Conservation (phyloP, 2,113 vertebrate genomes). For the Cheilinus undulatus region DNA sequence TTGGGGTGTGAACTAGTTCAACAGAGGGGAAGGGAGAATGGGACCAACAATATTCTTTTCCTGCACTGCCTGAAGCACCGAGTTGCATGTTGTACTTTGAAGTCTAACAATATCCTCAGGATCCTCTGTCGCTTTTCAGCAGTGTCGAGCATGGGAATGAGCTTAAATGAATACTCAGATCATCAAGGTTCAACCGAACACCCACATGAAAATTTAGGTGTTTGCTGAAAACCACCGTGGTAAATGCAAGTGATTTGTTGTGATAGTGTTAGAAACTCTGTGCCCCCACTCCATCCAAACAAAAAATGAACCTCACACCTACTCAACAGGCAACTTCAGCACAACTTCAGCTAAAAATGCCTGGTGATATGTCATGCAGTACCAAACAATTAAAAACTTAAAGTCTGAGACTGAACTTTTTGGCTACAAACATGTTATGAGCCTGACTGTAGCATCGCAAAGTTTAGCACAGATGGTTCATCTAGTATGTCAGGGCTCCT, state of each 20-base stretch:
- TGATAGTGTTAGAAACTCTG: not conserved
- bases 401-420: not conserved
- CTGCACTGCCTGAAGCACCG: not conserved
- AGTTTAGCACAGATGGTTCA: not conserved
- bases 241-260: slow-evolving; percentile 23
- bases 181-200: slow-evolving; percentile 14
- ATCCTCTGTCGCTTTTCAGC: slow-evolving; percentile 12
- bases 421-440: not conserved
- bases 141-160: not conserved
- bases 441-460: not conserved
- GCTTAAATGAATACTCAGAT: slow-evolving; percentile 32
- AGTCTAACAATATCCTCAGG: slow-evolving; percentile 22
- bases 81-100: slow-evolving; percentile 24
- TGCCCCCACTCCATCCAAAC: not conserved
- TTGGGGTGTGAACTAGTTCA: slow-evolving; percentile 35
- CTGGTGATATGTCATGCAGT: not conserved
- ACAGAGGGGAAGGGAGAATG: slow-evolving; percentile 29
- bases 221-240: slow-evolving; percentile 4
- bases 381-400: not conserved
- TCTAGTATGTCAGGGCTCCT: not conserved
- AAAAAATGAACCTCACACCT: slow-evolving; percentile 5
- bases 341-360: not conserved
- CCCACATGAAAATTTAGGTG: slow-evolving; percentile 20
- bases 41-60: slow-evolving; percentile 17
- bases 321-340: not conserved